Evolutionary conservation across 1,140 invertebrate genomes (phyloP).

Genomic region (Drosophila grimshawi): DNA sequence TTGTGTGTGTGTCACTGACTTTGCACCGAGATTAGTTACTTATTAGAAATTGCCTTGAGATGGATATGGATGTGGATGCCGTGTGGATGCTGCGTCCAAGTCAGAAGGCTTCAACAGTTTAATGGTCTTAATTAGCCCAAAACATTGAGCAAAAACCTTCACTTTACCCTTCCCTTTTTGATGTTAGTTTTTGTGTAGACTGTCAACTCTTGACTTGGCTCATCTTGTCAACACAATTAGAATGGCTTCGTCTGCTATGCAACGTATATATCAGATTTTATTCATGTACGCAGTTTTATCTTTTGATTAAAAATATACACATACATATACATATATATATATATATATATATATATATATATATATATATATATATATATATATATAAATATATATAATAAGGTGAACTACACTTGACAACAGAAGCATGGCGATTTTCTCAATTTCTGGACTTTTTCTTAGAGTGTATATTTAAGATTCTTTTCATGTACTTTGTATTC

Average conservation of each 20-base stretch:
- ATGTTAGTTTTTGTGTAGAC: neutral
- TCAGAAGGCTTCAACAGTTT: conserved; percentile 15
- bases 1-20: conserved; percentile 40
- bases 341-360: no score
- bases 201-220: neutral
- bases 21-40: conserved; percentile 70
- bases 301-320: no score
- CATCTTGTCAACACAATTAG: neutral
- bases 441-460: no score
- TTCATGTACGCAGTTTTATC: no score
- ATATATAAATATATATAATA: no score
- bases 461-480: no score
- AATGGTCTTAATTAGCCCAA: conserved; percentile 27
- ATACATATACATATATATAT: no score
- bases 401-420: no score
- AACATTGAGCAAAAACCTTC: conserved; percentile 10
- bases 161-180: conserved; percentile 1
- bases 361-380: no score
- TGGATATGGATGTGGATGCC: conserved; percentile 20
- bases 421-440: no score
- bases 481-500: no score
- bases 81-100: conserved; percentile 40
- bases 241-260: neutral
- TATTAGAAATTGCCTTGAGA: conserved; percentile 64
- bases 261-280: no score